Percentiles rank a stretch among this genome's conserved stretches.
These are phyloP conservation scores for Dyspetes luteomarginatus DNA, from an alignment of 2,888 invertebrate species.

Conservation along the genomic window DNA sequence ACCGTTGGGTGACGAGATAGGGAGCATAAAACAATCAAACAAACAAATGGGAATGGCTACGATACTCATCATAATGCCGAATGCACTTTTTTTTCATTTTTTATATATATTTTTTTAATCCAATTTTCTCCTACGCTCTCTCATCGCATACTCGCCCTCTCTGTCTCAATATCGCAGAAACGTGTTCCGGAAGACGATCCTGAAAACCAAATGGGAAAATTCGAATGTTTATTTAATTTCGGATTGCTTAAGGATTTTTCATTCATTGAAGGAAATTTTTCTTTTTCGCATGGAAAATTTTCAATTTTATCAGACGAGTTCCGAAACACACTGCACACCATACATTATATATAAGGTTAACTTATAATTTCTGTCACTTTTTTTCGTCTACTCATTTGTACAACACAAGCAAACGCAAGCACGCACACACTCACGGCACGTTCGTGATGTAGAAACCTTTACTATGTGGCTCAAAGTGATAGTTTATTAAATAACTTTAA, in stretches of 20 bases:
- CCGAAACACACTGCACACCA: conserved; percentile 9
- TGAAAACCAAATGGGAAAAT: conserved; percentile 13
- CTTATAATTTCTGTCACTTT: conserved; percentile 61
- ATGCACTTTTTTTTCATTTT: conserved; percentile 70
- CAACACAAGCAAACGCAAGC: conserved; percentile 58
- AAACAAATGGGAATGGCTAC: conserved; percentile 61
- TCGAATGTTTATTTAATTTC: conserved; percentile 6
- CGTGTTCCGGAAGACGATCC: conserved; percentile 14
- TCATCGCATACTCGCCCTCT: conserved; percentile 62
- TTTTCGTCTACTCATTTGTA: conserved; percentile 65
- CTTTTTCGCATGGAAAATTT: not conserved
- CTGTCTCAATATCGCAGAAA: conserved; percentile 45
- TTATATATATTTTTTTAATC: conserved; percentile 55
- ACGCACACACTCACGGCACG: conserved; percentile 57
- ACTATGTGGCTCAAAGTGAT: not conserved
- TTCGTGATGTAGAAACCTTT: conserved; percentile 44
- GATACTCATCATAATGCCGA: conserved; percentile 78
- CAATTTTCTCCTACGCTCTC: conserved; percentile 48
- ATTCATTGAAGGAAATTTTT: not conserved
- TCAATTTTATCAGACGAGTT: conserved; percentile 22
- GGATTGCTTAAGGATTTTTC: too few relatives aligned
- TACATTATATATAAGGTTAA: conserved; percentile 50
- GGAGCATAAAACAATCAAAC: conserved; percentile 42
- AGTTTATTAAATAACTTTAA: not conserved
- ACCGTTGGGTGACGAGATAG: conserved; percentile 64